Base-by-base conservation (phyloP, 2,888 invertebrate species). In the Folsomia candida region DNA sequence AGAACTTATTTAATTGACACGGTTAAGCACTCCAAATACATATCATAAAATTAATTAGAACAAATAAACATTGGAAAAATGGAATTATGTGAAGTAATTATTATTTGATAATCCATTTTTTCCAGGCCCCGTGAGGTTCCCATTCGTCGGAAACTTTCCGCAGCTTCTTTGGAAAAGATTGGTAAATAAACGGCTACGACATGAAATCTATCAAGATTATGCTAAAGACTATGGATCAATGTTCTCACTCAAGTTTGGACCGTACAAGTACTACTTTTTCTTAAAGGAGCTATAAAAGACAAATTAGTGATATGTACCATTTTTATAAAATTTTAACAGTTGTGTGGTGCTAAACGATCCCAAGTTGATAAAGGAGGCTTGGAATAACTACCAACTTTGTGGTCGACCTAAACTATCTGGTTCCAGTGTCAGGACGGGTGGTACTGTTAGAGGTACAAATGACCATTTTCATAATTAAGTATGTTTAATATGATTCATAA, bases 101-200 rank as follows among this genome's bases (percentile, higher is more conserved):
- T n/a, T n/a, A n/a, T n/a, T n/a, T n/a, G n/a, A n/a, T n/a, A n/a
- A n/a, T n/a, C n/a, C n/a, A n/a, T n/a, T n/a, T n/a, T n/a, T n/a
- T n/a, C n/a, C 54, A 77, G 77, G 77, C 37, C 77, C 77, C 24
- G 18, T 62, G 14, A 14, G 54, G 3, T 72, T 69, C 14, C 75
- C 70, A 1, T 28, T 72, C 1, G 14, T 77, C 26, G 77, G 77
- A 22, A 77, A 68, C 59, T 27, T 75, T 18, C 54, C 69, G 20
- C 72, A 73, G 28, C 1, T 76, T 9, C 37, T 62, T 22, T 72
- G 70, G 72, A 26, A 65, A 51, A 59, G 47, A 24, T 47, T 28
- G 1, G 54, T 68, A 27, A 61, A 25, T 3, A 51, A 58, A 11
- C n/a, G 27, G 18, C 64, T 65, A 11, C 51, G 60, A 20, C 51